Evolutionary conservation across 2,888 invertebrate genomes (phyloP), one percentile per base, ranked within the genome.

Genomic region (Hartigia nigra): DNA sequence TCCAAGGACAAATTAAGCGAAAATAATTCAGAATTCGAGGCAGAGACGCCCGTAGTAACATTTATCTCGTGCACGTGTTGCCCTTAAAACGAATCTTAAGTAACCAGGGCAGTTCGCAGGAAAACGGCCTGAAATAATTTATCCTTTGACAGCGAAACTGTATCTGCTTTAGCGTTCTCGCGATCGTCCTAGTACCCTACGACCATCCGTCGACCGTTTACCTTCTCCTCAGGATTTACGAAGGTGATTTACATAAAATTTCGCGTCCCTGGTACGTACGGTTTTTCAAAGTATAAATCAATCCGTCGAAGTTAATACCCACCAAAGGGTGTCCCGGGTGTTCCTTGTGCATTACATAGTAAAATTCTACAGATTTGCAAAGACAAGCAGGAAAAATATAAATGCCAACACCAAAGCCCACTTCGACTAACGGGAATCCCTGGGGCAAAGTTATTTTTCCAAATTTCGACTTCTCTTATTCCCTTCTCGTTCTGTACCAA

Each of bases 381-480:
- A 12, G 69, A 69, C 69, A 72, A 72, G 72, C 3, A 12, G 14
- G 31, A 31, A 72, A 31, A 72, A 32, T 4, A 55, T 55, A 35
- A 35, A 55, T 23, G 5, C 23, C 39, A 9, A 55, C 23, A 55
- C 39, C 39, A 55, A 72, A 32, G 31, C n/a, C 32, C 12, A 32
- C 72, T 32, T 31, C 12, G 72, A 31, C 72, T 72, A 55, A 55
- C 31, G 31, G 31, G 31, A 12, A 32, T 72, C 72, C 72, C 72
- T 72, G 31, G 72, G 72, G 72, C 31, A 72, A 32, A 72, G 72
- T 72, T 72, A 72, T 72, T 72, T 72, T 72, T 72, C 72, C 31
- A 32, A 23, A 12, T 31, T 9, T 72, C 72, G 31, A n/a, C n/a
- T 12, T 31, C 31, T 72, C 31, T 31, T 31, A 72, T 72, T 72